Evolutionary conservation across 2,797 vertebrate genomes (phyloP), one percentile per base, ranked within the genome.

Genomic region (Phalloptychus januarius): DNA sequence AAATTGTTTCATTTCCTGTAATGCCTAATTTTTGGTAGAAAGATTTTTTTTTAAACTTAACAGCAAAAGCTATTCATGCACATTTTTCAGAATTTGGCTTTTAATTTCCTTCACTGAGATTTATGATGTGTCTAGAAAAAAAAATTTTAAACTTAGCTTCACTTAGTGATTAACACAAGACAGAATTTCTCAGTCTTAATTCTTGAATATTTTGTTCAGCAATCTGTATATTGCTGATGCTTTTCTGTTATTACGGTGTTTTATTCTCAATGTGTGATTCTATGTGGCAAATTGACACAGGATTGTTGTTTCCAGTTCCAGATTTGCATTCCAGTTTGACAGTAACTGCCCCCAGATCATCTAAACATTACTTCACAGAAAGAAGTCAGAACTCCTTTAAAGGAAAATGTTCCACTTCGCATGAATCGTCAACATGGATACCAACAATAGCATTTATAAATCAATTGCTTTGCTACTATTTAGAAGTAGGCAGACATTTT

Each of bases 251-350:
- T 76, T 11, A 2, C 12, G 7, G 40, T 54, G 25, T 31, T 31
- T 52, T 33, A 28, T 18, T 52, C 6, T 42, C 25, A 5, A 8
- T 18, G 7, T 45, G 58, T 50, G 71, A 67, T 23, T 69, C 31
- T 48, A 40, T 38, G 61, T 13, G 52, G 11, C 72, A 65, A 33
- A 46, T 28, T 20, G 1, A 69, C 16, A 69, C 44, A 76, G 18
- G 3, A 31, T 25, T 63, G 79, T 46, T 86, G 69, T 82, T 87
- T 85, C 40, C 72, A 87, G 80, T 74, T 65, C 46, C 42, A 65
- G 67, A 79, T 52, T 75, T 77, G 48, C 76, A 77, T 87, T 86
- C 83, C 85, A 81, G 71, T 86, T 84, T 83, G 82, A 75, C 72
- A 46, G 67, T 75, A 76, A 78, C 44, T 0, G 72, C 45, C 82